These are phyloP conservation scores for Brevipalpus yothersi DNA, from an alignment of 1,140 invertebrate species.

Conservation along the genomic window DNA sequence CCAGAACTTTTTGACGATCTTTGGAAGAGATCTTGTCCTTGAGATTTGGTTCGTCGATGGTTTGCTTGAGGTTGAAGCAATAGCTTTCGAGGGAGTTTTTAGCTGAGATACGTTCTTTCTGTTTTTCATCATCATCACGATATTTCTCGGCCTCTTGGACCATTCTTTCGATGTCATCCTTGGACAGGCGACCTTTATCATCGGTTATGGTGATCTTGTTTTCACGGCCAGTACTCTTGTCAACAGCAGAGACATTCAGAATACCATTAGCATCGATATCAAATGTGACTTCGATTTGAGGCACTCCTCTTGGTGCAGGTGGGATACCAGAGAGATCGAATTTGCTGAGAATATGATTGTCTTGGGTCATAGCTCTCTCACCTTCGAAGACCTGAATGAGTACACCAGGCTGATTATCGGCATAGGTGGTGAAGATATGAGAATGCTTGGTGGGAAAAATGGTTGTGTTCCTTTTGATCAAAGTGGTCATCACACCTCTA, in stretches of 20 bases:
- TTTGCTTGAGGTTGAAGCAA: slow-evolving; percentile 43
- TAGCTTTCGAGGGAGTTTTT: slow-evolving; percentile 33
- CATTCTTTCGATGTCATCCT: slow-evolving; percentile 93
- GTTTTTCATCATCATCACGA: slow-evolving; percentile 67
- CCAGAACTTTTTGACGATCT: slow-evolving; percentile 59
- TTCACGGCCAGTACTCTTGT: slow-evolving; percentile 62
- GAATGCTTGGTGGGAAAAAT: slow-evolving; percentile 88
- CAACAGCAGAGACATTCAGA: slow-evolving; percentile 30
- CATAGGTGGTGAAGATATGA: slow-evolving; percentile 86
- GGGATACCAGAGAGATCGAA: slow-evolving; percentile 33
- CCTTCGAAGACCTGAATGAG: slow-evolving; percentile 45
- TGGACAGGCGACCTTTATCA: slow-evolving; percentile 82
- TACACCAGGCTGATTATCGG: slow-evolving; percentile 85
- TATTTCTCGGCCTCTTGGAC: slow-evolving; percentile 90
- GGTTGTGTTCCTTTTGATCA: slow-evolving; percentile 86
- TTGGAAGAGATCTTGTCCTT: slow-evolving; percentile 40
- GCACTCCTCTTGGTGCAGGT: slow-evolving; percentile 30
- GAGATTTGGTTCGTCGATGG: slow-evolving; percentile 27
- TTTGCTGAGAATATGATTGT: slow-evolving; percentile 31
- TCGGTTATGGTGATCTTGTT: slow-evolving; percentile 97
- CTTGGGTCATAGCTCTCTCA: slow-evolving; percentile 33
- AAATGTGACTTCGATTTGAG: slow-evolving; percentile 27
- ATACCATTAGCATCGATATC: no score
- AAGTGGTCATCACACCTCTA: slow-evolving; percentile 81
- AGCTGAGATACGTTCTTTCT: slow-evolving; percentile 44